Percentiles rank a stretch among this genome's conserved stretches.
Conservation (phyloP, 2,888 invertebrate species). For the Melipona beecheii region DNA sequence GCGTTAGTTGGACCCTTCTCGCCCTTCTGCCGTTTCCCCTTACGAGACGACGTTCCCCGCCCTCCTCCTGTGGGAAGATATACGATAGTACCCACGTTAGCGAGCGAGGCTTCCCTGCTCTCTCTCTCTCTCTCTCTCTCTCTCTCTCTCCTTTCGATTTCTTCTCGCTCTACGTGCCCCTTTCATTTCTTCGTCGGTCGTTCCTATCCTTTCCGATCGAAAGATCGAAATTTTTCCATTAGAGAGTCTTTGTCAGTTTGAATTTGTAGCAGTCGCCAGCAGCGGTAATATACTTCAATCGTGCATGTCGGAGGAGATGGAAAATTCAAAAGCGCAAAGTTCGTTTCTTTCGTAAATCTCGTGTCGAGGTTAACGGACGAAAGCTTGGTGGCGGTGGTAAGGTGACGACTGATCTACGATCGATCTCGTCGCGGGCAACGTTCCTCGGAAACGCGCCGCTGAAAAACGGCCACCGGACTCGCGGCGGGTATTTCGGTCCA, state of each 20-base stretch:
- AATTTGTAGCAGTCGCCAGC: too few species aligned
- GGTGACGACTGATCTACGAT: constrained; percentile 40
- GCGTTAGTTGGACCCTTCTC: constrained; percentile 70
- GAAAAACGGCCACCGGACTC: constrained; percentile 43
- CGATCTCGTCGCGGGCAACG: constrained; percentile 2
- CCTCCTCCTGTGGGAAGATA: constrained; percentile 60
- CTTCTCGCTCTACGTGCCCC: constrained; percentile 2
- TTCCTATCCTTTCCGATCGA: neutral
- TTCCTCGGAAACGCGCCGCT: constrained; percentile 40
- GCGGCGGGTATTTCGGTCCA: constrained; percentile 58
- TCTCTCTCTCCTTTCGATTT: constrained; percentile 34
- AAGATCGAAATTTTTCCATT: too few species aligned
- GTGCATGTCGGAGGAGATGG: too few species aligned
- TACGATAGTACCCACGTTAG: constrained; percentile 59
- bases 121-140: neutral
- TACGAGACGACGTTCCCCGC: constrained; percentile 57
- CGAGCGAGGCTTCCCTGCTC: constrained; percentile 48
- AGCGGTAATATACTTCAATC: too few species aligned
- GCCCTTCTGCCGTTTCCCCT: constrained; percentile 49
- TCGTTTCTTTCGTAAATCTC: too few species aligned
- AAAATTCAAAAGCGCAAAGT: too few species aligned
- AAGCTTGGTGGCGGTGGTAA: constrained; percentile 1
- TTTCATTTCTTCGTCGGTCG: neutral
- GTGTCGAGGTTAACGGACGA: too few species aligned
- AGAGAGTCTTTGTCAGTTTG: too few species aligned